Conservation (phyloP, 2,113 vertebrate genomes). For the Harpagus bidentatus region DNA sequence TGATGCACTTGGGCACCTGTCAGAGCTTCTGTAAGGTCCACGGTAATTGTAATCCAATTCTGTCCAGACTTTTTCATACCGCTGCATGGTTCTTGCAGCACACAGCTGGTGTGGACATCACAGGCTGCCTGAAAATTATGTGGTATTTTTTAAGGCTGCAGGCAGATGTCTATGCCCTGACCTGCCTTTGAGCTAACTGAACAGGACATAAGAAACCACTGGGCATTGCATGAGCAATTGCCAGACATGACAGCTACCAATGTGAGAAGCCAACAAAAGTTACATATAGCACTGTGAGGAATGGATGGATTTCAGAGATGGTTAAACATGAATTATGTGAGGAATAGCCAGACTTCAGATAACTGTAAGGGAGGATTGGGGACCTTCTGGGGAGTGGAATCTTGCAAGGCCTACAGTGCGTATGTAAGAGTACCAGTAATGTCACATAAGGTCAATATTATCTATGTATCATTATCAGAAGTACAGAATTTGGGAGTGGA, state of each 20-base stretch:
- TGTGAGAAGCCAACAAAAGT: neutral
- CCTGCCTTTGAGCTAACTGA: neutral
- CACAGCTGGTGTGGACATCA: neutral
- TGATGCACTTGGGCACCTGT: neutral
- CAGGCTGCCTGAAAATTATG: neutral
- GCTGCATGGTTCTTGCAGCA: neutral
- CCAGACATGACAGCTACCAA: neutral
- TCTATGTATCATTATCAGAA: neutral
- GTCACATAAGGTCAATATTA: neutral
- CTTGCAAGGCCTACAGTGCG: neutral
- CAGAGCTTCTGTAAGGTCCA: neutral
- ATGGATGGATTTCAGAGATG: neutral
- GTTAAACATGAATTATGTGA: neutral
- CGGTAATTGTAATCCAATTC: neutral
- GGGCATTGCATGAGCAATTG: neutral
- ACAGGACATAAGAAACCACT: neutral
- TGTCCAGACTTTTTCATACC: neutral
- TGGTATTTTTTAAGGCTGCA: neutral
- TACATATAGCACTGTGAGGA: neutral
- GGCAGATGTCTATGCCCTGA: neutral
- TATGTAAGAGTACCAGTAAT: neutral
- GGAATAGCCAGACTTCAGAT: neutral
- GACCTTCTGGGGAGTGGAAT: neutral
- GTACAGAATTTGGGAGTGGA: neutral
- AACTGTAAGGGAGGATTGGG: neutral